Percentiles rank a stretch among this genome's conserved stretches.
phyloP scores from a whole-genome alignment of 2,113 vertebrate genomes.

The Bubo bubo region DNA sequence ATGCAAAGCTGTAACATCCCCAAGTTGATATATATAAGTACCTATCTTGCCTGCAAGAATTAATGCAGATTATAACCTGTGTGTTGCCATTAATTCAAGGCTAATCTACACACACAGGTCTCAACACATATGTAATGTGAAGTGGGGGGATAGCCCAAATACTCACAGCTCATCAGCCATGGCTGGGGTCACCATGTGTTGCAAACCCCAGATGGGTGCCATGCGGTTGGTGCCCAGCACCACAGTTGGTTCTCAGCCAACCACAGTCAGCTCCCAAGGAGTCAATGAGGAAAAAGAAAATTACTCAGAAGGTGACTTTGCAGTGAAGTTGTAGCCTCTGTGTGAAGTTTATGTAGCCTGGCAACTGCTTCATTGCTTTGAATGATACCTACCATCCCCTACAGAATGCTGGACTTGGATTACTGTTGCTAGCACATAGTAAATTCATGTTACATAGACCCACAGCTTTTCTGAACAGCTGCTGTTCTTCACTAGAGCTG shows the following conservation, averaged over 20 bases:
- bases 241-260: neutral
- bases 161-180: rapidly evolving
- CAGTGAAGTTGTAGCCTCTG: neutral
- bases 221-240: neutral
- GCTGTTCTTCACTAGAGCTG: neutral
- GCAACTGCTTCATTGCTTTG: neutral
- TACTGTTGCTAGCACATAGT: neutral
- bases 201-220: neutral
- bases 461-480: neutral
- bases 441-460: neutral
- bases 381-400: neutral
- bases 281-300: neutral
- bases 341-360: neutral
- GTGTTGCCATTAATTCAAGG: neutral
- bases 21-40: neutral
- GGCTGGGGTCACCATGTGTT: rapidly evolving
- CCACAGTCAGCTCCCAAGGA: rapidly evolving
- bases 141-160: too few relatives aligned
- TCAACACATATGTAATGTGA: rapidly evolving
- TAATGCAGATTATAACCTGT: too few relatives aligned
- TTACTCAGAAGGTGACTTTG: neutral
- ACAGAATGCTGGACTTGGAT: neutral
- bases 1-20: neutral
- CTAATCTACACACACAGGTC: neutral
- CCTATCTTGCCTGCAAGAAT: neutral